Evolutionary conservation across 2,113 vertebrate genomes (phyloP).

Genomic region (Halichoerus grypus): DNA sequence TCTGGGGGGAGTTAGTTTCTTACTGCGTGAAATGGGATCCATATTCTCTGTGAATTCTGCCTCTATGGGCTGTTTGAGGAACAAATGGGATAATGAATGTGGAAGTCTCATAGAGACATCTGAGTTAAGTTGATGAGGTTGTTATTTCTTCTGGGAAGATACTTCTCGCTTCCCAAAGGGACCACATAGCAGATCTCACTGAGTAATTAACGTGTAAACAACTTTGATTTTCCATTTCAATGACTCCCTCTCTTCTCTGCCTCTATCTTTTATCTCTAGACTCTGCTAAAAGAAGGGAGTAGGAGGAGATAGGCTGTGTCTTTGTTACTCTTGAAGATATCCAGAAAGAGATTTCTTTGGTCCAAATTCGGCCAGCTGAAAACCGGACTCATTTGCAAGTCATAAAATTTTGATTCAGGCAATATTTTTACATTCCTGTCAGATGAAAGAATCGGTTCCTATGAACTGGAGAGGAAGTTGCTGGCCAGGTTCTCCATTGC

Average conservation of each 20-base stretch:
- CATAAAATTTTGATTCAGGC: background rate
- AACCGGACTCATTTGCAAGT: background rate
- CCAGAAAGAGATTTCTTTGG: background rate
- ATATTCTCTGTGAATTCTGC: background rate
- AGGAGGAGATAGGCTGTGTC: background rate
- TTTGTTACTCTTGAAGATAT: background rate
- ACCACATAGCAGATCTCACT: background rate
- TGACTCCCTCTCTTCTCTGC: background rate
- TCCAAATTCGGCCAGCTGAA: background rate
- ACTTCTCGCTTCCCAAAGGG: slow-evolving; percentile 32
- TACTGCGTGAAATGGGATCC: background rate
- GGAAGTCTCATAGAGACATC: background rate
- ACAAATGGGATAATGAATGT: slow-evolving; percentile 38
- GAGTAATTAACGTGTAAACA: slow-evolving; percentile 55
- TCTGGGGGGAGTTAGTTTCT: background rate
- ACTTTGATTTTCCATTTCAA: slow-evolving; percentile 64
- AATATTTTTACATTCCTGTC: background rate
- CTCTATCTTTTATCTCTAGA: background rate
- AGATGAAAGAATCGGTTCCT: background rate
- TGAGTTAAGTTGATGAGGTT: slow-evolving; percentile 36
- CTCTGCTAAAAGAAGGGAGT: background rate
- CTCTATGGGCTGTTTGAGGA: slow-evolving; percentile 13
- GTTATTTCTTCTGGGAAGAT: slow-evolving; percentile 66
- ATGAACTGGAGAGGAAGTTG: background rate
- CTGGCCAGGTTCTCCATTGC: background rate